Evolutionary conservation across 2,113 vertebrate genomes (phyloP), one percentile per base, ranked within the genome.

Genomic region (Puma concolor): DNA sequence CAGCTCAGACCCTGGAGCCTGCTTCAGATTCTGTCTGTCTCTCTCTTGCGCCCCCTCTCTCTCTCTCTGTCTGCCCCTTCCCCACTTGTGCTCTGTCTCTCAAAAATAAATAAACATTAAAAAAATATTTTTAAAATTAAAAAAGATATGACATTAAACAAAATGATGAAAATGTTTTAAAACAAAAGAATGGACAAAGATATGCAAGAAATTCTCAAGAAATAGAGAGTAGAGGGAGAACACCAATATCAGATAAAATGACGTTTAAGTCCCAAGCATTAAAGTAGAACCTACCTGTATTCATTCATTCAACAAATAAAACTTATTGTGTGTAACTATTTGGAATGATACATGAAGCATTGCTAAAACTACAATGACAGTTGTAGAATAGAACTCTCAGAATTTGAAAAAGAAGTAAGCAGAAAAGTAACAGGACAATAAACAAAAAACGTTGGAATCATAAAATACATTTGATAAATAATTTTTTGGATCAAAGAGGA

Each of bases 151-250:
- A 88, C 7, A 89, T 76, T 77, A 91, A 95, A 80, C 27, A 72
- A 71, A 94, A 67, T 72, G 16, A 87, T 93, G 64, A 91, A 93
- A 66, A 81, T 93, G 5, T 67, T 96, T 93, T 13, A 85, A 91
- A 92, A 80, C 76, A 95, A 92, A 88, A 4, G 44, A 60, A 76
- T 81, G 44, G 31, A 63, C 50, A 80, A 86, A 52, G 3, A 54
- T 81, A 64, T 88, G 16, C 16, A 72, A 74, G n/a, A 29, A 94
- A 72, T 50, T 88, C 92, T 93, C 77, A 96, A n/a, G 95, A n/a
- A 64, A 36, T 31, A 84, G 12, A 87, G 8, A 48, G 12, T 60
- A 90, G 15, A 13, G 27, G 54, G 86, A 90, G 21, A 7, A 84
- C 29, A 21, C 1, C 44, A 82, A 2, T 60, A 76, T 88, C 29